phyloP scores from a whole-genome alignment of 2,888 invertebrate species.

The Apotomis betuletana region DNA sequence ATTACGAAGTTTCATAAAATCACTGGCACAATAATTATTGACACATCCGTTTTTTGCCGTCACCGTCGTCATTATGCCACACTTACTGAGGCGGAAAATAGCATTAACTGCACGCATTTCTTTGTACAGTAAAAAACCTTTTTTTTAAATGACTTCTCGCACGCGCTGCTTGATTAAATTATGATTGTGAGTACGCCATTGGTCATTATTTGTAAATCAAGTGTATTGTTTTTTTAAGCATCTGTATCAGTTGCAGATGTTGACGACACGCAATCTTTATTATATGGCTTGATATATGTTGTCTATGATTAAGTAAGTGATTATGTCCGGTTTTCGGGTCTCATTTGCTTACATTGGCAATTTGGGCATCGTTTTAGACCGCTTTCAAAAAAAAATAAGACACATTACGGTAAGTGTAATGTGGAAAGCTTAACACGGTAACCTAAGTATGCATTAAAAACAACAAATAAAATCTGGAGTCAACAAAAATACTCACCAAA shows the following conservation, averaged over 20 bases:
- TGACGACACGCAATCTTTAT: conserved; percentile 60
- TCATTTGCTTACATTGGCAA: not conserved
- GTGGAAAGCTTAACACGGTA: not conserved
- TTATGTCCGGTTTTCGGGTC: conserved; percentile 7
- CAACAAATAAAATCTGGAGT: not conserved
- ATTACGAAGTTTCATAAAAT: conserved; percentile 58
- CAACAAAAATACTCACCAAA: not conserved
- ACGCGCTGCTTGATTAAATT: conserved; percentile 66
- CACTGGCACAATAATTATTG: conserved; percentile 54
- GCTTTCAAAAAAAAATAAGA: not conserved
- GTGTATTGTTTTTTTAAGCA: conserved; percentile 51
- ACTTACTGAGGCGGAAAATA: conserved; percentile 64
- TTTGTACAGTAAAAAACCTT: conserved; percentile 50
- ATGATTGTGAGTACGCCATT: conserved; percentile 66
- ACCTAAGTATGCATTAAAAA: too few species aligned
- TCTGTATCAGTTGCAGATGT: conserved; percentile 50
- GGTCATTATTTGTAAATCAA: conserved; percentile 80
- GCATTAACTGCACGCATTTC: conserved; percentile 74
- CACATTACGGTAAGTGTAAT: not conserved
- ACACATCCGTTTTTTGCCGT: conserved; percentile 60
- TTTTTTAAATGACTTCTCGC: conserved; percentile 55
- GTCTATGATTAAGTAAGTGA: conserved; percentile 32
- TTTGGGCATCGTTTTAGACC: not conserved
- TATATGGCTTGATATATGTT: conserved; percentile 29
- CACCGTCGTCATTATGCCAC: conserved; percentile 52